Base-by-base conservation (phyloP, 2,888 invertebrate species). In the Tribolium freemani region DNA sequence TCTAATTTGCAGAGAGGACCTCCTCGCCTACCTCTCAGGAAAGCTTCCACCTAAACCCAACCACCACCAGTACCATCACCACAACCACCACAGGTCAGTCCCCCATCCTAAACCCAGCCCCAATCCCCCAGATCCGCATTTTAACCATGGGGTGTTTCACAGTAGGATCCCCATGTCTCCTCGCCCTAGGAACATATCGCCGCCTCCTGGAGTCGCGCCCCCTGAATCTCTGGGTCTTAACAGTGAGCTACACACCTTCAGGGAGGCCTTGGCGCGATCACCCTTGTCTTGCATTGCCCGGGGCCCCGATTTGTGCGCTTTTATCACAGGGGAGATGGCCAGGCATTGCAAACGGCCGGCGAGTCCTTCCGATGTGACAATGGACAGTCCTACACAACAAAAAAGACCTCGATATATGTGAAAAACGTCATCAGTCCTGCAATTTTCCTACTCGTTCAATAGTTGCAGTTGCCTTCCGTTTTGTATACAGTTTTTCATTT, bases 381-480 rank as follows among this genome's bases (percentile, higher is more conserved):
- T 93, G 93, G 93, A 92, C 84, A 93, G 93, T 79, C 93, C 93
- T 74, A 92, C 92, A 81, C 91, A 92, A 85, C 89, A 90, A 84
- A 94, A 94, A 86, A 90, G 93, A 83, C 90, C 91, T 83, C 90
- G 93, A 83, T 91, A 91, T 84, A 91, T 92, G 90, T 92, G 91
- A 89, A 38, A 89, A 45, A 67, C 45, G 54, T 51, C 54, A 56
- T 44, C 51, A 44, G 51, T 54, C 51, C 38, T 56, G 54, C 50
- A 30, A 50, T 71, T 67, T 67, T 71, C 53, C 67, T 30, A 68
- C 48, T 69, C 45, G 58, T 48, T 68, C 61, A 63, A 53, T 30
- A 60, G 56, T 68, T 67, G 26, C 26, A 46, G 67, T 68, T 57
- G 72, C 72, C 69, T 69, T 69, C 69, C 38, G 57, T 71, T 66